phyloP scores from a whole-genome alignment of 2,797 vertebrate species.

The Sebastes trivittatus region DNA sequence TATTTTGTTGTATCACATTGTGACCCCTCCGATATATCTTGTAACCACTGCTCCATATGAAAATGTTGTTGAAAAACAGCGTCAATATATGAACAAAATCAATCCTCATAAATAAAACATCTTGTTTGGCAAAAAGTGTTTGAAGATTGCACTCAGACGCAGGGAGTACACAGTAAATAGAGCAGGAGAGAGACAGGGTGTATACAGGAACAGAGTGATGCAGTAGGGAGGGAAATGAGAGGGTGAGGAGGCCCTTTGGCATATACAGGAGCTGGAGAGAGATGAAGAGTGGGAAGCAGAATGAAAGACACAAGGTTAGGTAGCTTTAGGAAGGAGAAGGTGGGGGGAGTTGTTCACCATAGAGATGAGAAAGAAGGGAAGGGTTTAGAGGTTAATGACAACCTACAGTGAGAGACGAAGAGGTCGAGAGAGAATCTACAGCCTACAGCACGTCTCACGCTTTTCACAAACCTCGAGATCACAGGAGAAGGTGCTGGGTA shows the following conservation, averaged over 20 bases:
- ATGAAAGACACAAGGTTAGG: conserved; percentile 12
- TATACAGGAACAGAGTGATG: conserved; percentile 41
- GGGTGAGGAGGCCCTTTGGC: conserved; percentile 48
- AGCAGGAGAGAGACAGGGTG: conserved; percentile 18
- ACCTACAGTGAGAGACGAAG: conserved; percentile 52
- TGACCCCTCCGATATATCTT: not conserved
- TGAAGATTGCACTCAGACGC: conserved; percentile 1
- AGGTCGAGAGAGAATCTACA: conserved; percentile 35
- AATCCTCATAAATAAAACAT: not conserved
- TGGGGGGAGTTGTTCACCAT: conserved; percentile 2
- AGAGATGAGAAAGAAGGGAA: conserved; percentile 53
- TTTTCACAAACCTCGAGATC: conserved; percentile 59
- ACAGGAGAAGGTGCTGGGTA: conserved; percentile 61
- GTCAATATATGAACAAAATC: not conserved
- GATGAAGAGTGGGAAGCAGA: conserved; percentile 31
- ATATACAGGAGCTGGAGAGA: conserved; percentile 19
- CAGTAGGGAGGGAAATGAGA: conserved; percentile 48
- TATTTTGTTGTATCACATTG: not conserved
- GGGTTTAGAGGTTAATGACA: conserved; percentile 75
- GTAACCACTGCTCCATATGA: not conserved
- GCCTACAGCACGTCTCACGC: conserved; percentile 18
- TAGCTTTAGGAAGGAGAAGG: conserved; percentile 26
- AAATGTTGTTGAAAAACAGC: not conserved
- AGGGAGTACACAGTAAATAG: conserved; percentile 5
- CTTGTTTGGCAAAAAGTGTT: not conserved